These are phyloP conservation scores for Pemphigus obesinymphae DNA, from an alignment of 1,140 invertebrate species.

Conservation along the genomic window DNA sequence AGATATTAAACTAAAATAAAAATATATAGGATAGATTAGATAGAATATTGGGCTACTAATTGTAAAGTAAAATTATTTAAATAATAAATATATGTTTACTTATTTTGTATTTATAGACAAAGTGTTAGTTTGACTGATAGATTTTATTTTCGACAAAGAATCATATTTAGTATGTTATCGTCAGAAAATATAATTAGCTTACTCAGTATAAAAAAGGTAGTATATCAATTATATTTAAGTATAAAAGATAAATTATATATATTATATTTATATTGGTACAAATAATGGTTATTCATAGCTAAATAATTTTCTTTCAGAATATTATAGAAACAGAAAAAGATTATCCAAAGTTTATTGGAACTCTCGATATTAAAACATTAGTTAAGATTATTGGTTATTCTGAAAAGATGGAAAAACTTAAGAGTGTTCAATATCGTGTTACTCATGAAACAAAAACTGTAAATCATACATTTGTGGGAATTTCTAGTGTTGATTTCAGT, in stretches of 20 bases:
- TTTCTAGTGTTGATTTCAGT: constrained; percentile 18
- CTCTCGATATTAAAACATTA: constrained; percentile 30
- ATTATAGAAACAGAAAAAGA: constrained; percentile 31
- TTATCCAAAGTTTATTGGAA: constrained; percentile 34
- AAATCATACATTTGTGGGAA: constrained; percentile 24
- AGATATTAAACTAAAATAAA: too few species aligned
- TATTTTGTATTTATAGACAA: background rate
- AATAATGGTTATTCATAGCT: background rate
- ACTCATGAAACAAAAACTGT: constrained; percentile 22
- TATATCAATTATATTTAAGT: background rate
- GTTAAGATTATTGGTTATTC: constrained; percentile 23
- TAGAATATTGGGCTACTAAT: too few species aligned
- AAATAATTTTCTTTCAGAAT: background rate
- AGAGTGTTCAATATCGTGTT: constrained; percentile 9
- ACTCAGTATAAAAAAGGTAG: constrained; percentile 20
- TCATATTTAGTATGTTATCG: constrained; percentile 11
- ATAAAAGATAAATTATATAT: background rate
- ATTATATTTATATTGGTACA: background rate
- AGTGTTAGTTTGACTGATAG: background rate
- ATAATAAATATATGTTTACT: background rate
- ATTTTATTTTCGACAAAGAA: background rate
- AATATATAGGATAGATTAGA: too few species aligned
- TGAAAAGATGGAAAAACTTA: background rate
- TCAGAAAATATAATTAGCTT: constrained; percentile 15
- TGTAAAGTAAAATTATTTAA: too few species aligned